phyloP scores from a whole-genome alignment of 2,888 invertebrate genomes.

The Meandrusa payeni region DNA sequence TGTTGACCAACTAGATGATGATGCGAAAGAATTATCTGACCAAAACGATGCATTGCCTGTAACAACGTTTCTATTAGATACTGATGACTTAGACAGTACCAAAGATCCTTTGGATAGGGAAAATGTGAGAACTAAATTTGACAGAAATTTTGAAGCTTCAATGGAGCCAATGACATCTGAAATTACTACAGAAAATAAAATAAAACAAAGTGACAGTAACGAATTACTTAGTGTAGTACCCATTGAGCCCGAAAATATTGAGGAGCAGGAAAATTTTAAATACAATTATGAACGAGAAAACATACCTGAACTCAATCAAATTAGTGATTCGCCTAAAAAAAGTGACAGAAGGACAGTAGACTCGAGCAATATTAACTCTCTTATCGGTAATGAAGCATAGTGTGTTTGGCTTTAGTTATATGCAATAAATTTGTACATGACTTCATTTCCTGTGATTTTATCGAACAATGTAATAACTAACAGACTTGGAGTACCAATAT shows the following conservation, averaged over 20 bases:
- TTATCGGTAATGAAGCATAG: conserved; percentile 63
- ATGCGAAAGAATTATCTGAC: conserved; percentile 27
- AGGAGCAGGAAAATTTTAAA: conserved; percentile 46
- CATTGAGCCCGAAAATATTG: conserved; percentile 43
- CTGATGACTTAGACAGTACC: conserved; percentile 58
- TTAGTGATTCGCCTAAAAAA: conserved; percentile 71
- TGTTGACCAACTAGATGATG: conserved; percentile 25
- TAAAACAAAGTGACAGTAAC: conserved; percentile 36
- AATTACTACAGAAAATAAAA: conserved; percentile 16
- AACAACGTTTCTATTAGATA: conserved; percentile 63
- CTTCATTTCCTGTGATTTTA: conserved; percentile 64
- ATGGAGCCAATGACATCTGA: conserved; percentile 7
- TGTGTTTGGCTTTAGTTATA: conserved; percentile 32
- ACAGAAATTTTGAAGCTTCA: conserved; percentile 6
- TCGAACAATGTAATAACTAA: conserved; percentile 45
- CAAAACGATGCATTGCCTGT: conserved; percentile 36
- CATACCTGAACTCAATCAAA: conserved; percentile 61
- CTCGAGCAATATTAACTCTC: conserved; percentile 55
- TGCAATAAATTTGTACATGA: conserved; percentile 51
- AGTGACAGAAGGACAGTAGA: conserved; percentile 72
- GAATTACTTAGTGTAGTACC: conserved; percentile 65
- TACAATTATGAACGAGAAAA: conserved; percentile 52
- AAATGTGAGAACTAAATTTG: conserved; percentile 3
- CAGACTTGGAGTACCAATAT: conserved; percentile 25
- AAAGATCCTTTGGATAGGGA: conserved; percentile 21